Evolutionary conservation across 2,797 vertebrate genomes (phyloP).

Genomic region (Molothrus aeneus): DNA sequence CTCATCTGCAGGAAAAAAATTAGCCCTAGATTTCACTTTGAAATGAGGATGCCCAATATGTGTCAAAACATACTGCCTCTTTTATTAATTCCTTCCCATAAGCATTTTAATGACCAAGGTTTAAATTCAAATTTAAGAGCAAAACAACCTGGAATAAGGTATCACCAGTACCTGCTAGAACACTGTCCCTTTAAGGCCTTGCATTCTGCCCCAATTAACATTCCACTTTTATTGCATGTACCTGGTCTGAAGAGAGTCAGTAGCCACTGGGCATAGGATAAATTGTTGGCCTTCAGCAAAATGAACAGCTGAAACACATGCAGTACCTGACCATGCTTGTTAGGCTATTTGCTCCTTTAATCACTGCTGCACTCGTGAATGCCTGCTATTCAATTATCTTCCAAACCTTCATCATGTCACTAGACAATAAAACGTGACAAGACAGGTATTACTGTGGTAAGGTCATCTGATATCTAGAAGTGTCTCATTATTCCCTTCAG

Average conservation of each 20-base stretch:
- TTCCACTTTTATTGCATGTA: conserved; percentile 74
- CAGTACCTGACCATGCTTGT: conserved; percentile 75
- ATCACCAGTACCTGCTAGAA: not conserved
- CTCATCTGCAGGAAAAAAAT: not conserved
- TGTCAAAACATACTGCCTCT: conserved; percentile 8
- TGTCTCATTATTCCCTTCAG: conserved; percentile 43
- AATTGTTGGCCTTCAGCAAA: conserved; percentile 80
- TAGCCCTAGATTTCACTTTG: not conserved
- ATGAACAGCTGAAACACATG: conserved; percentile 69
- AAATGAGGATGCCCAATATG: not conserved
- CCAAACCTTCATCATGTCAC: conserved; percentile 48
- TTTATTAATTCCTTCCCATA: conserved; percentile 5
- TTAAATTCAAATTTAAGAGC: conserved; percentile 33
- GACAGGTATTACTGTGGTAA: conserved; percentile 43
- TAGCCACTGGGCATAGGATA: conserved; percentile 71
- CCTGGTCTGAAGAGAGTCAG: conserved; percentile 57
- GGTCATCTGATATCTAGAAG: conserved; percentile 51
- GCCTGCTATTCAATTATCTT: conserved; percentile 63
- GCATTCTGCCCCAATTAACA: conserved; percentile 69
- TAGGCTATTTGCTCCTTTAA: conserved; percentile 71
- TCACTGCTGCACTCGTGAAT: not conserved
- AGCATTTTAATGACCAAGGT: not conserved
- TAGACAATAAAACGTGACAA: conserved; percentile 61
- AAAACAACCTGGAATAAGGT: not conserved
- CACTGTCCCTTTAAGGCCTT: conserved; percentile 67